phyloP scores from a whole-genome alignment of 2,888 invertebrate species.

The Pediacus dermestoides region DNA sequence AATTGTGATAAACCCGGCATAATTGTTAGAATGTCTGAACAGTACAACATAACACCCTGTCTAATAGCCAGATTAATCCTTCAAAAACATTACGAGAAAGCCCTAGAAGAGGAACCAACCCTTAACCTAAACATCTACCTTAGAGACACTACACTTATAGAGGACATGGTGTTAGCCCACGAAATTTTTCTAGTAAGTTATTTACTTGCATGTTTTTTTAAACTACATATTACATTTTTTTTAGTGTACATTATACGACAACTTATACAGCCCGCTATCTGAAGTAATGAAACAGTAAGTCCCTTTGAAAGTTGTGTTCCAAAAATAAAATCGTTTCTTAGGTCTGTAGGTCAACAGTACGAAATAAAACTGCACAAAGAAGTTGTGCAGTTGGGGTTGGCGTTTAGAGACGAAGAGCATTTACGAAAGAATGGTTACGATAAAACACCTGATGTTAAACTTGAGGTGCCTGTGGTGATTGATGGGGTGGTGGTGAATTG shows the following conservation, averaged over 20 bases:
- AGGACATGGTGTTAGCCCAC: conserved; percentile 66
- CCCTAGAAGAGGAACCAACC: too few species aligned
- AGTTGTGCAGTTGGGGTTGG: conserved; percentile 57
- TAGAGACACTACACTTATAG: conserved; percentile 69
- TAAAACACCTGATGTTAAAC: conserved; percentile 91
- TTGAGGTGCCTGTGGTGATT: conserved; percentile 83
- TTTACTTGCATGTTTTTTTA: conserved; percentile 31
- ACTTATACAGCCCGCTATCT: conserved; percentile 77
- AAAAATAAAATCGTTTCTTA: conserved; percentile 42
- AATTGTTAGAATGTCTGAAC: conserved; percentile 57
- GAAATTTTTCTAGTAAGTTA: conserved; percentile 68
- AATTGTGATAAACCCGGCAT: conserved; percentile 57
- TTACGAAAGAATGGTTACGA: conserved; percentile 82
- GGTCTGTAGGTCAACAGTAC: conserved; percentile 80
- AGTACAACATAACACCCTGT: conserved; percentile 56
- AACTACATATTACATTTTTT: conserved; percentile 40
- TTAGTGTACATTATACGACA: conserved; percentile 76
- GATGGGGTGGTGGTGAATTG: conserved; percentile 86
- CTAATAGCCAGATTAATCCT: conserved; percentile 59
- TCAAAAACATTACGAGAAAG: conserved; percentile 51
- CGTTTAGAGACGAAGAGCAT: conserved; percentile 73
- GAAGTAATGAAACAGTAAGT: conserved; percentile 75
- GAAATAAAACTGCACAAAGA: conserved; percentile 70
- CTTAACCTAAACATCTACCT: conserved; percentile 55
- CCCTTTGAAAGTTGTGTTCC: conserved; percentile 7